Evolutionary conservation across 2,888 invertebrate species (phyloP), one percentile per base, ranked within the genome.

Genomic region (Ptychoptera albimana): DNA sequence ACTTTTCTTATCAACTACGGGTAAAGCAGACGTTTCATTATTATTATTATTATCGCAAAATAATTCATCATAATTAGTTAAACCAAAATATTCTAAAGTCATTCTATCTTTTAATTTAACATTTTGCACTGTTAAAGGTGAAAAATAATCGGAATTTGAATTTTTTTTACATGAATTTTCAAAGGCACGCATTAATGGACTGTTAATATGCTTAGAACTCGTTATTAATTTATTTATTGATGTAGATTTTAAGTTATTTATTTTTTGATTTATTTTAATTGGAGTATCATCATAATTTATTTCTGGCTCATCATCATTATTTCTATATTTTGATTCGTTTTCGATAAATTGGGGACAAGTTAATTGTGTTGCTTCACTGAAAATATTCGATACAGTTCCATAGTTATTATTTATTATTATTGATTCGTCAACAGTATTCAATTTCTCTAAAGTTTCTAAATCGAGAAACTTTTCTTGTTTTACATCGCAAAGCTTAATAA

Each of bases 31-130:
- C 8, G 34, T n/a, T 13, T 37, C 35, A 35, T 49, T 47, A 8
- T 51, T 37, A 42, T 56, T 36, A 49, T 54, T 47, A 37, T 60
- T 68, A 23, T 64, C 66, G n/a, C n/a, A n/a, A 55, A 72, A 68
- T 38, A 69, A 67, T 46, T 71, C 70, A 35, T 70, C 64, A 46
- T 73, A 66, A 49, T 65, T 67, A 41, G 67, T 62, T 37, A 71
- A 56, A 43, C 70, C 69, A 32, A 72, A 65, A 54, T 65, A 63
- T 43, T 58, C 60, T 46, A 69, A 53, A 2, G 59, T 37, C 32
- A 36, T 16, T 13, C 34, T 14, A 10, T 36, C 43, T 11, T 43
- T 37, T 14, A 31, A 13, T n/a, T 34, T 16, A 30, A n/a, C 12
- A 31, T 30, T 15, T 16, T 10, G 15, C 31, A 13, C 13, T n/a